Base-by-base conservation (phyloP, 1,140 invertebrate genomes). In the Neoseiulus cucumeris region DNA sequence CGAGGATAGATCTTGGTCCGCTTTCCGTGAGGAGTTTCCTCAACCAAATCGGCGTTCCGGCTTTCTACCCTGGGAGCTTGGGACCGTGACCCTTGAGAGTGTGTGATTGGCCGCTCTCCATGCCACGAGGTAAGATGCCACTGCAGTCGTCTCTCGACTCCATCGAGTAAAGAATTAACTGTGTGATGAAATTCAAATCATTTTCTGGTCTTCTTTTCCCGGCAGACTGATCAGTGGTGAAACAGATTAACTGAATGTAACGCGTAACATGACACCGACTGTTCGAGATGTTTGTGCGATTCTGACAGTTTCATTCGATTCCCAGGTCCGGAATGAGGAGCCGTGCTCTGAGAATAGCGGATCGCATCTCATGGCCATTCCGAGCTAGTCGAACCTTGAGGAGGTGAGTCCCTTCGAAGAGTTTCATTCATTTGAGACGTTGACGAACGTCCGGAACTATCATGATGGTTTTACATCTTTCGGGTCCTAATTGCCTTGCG, bases 401-500 rank as follows among this genome's bases (percentile, higher is more conserved):
- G 51, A 39, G 33, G 51, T 59, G 22, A 18, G 51, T 59, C 25
- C 9, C 33, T 17, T n/a, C 22, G 17, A 47, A 18, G 5, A 29
- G 1, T 59, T 59, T 25, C 2, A 20, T 59, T 14, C 51, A 29
- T 25, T 17, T n/a, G n/a, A n/a, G n/a, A n/a, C n/a, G n/a, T n/a
- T n/a, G n/a, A 59, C 20, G 51, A 59, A 4, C 4, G 17, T 17
- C 14, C 4, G 33, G 9, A 4, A 14, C 14, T 33, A 59, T 5
- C 25, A 25, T 59, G 51, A 59, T 59, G 51, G 7, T 25, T 18
- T 29, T 59, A 59, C 51, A 59, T 59, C 51, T 59, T 59, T 59
- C 51, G 51, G 51, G 51, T 59, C 51, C 51, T 59, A 59, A 59
- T 59, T 25, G 22, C 22, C 33, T 59, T 59, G 51, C 51, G 51